Evolutionary conservation across 2,888 invertebrate species (phyloP).

Genomic region (Endomychus coccineus): DNA sequence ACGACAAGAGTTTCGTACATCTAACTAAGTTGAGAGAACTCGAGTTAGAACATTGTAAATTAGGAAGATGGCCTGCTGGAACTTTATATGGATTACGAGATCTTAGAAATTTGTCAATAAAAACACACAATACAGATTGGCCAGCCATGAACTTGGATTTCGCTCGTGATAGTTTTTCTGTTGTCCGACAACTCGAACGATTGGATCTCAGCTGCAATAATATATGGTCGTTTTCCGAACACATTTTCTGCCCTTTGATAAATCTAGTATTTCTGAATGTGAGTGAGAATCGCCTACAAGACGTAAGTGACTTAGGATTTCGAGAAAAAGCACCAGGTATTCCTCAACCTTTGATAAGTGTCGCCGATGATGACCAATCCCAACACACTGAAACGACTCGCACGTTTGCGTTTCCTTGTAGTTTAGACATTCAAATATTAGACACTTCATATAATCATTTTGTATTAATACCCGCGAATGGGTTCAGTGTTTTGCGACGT

Average conservation of each 20-base stretch:
- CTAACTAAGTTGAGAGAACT: conserved; percentile 72
- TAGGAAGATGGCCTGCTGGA: conserved; percentile 73
- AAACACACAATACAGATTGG: conserved; percentile 79
- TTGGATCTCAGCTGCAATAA: conserved; percentile 82
- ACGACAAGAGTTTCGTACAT: conserved; percentile 72
- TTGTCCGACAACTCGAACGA: conserved; percentile 70
- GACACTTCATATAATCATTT: conserved; percentile 83
- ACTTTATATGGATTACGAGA: conserved; percentile 73
- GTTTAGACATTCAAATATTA: conserved; percentile 71
- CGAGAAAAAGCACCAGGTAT: conserved; percentile 57
- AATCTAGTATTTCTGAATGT: conserved; percentile 76
- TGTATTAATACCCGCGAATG: conserved; percentile 72
- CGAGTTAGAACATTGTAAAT: conserved; percentile 78
- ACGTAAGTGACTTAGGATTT: conserved; percentile 80
- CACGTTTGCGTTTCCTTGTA: conserved; percentile 51
- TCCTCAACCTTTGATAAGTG: conserved; percentile 59
- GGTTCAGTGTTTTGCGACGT: conserved; percentile 71
- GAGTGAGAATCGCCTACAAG: conserved; percentile 80
- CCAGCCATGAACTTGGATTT: conserved; percentile 78
- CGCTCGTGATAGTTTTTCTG: conserved; percentile 68
- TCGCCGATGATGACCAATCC: conserved; percentile 49
- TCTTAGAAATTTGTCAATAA: conserved; percentile 75
- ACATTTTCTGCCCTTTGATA: conserved; percentile 74
- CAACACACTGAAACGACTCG: conserved; percentile 34
- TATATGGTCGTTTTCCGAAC: conserved; percentile 82